A percentile compares a stretch with the other conserved stretches of the same genome.
Evolutionary conservation across 2,797 vertebrate species (phyloP).

Genomic region (Sebastes miniatus): DNA sequence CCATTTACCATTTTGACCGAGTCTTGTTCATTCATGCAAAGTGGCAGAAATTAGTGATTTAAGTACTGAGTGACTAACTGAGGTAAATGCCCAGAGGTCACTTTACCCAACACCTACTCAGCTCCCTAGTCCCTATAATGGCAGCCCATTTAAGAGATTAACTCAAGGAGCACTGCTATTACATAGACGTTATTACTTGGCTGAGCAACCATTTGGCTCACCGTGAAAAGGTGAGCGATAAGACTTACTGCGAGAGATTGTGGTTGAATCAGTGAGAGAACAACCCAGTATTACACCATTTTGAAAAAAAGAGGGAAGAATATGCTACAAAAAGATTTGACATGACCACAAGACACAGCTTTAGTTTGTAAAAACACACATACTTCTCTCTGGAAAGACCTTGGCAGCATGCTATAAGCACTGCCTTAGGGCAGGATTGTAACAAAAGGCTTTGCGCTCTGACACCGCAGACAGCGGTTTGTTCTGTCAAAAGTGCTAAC

Average conservation of each 20-base stretch:
- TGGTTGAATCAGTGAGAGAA: slow-evolving; percentile 5
- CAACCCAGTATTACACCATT: neutral
- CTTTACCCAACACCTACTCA: slow-evolving; percentile 59
- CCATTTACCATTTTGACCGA: too few relatives aligned
- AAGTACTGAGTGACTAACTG: slow-evolving; percentile 17
- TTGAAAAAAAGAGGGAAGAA: neutral
- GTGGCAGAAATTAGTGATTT: slow-evolving; percentile 37
- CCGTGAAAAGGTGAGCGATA: slow-evolving; percentile 1
- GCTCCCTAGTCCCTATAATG: slow-evolving; percentile 46
- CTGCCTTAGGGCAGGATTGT: slow-evolving; percentile 26
- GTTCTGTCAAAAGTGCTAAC: slow-evolving; percentile 54
- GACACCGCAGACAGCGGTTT: slow-evolving; percentile 38
- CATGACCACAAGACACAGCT: neutral
- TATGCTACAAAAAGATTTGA: neutral
- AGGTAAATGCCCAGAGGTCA: slow-evolving; percentile 59
- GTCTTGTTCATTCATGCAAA: slow-evolving; percentile 7
- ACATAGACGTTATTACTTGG: slow-evolving; percentile 43
- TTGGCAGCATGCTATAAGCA: neutral
- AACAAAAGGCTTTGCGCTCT: slow-evolving; percentile 40
- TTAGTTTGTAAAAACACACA: neutral
- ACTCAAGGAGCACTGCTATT: slow-evolving; percentile 35
- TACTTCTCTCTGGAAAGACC: neutral
- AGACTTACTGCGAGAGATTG: neutral
- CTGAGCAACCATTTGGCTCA: slow-evolving; percentile 32
- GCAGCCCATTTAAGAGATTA: slow-evolving; percentile 52